Base-by-base conservation (phyloP, 2,113 vertebrate genomes). In the Hippocampus zosterae region DNA sequence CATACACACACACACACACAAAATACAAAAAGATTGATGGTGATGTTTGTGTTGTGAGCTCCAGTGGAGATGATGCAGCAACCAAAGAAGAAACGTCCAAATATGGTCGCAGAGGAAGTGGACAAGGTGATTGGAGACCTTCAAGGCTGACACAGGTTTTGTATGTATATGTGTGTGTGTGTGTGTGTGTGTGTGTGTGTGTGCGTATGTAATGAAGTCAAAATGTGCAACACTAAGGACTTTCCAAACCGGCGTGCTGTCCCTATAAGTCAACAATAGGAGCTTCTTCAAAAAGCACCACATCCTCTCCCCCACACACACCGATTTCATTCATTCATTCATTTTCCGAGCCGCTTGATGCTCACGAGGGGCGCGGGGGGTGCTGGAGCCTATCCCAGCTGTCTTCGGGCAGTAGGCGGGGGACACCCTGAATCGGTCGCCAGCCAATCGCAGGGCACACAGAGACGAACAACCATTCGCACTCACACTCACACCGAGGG, bases 161-260 rank as follows among this genome's bases (percentile, higher is more conserved):
- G 91, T 88, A 60, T 68, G 69, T 67, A 79, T 78, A 71, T 73
- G 75, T 44, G 25, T 76, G 67, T 64, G 1, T 60, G 6, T 73
- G 61, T 55, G 42, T 71, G 23, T 68, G 56, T 67, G 73, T 33
- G 42, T 71, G 27, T 64, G 62, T 7, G 50, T 27, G 55, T 40
- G 62, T 41, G 74, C 72, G 74, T 84, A 82, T 85, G 87, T 88
- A 91, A 90, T 89, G 79, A 76, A 56, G 72, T 88, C 50, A 85
- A 88, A 92, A 91, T 91, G 81, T 92, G 90, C 91, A 88, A 82
- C 81, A 89, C 87, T 89, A 88, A 91, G 89, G 90, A 92, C 80
- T 90, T 92, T 92, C 73, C 83, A 78, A 87, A 86, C 82, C 73
- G 77, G 56, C 73, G 72, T 75, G 65, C 67, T 69, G 85, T 88